Conservation (phyloP, 2,888 invertebrate species). For the Amiota minor region DNA sequence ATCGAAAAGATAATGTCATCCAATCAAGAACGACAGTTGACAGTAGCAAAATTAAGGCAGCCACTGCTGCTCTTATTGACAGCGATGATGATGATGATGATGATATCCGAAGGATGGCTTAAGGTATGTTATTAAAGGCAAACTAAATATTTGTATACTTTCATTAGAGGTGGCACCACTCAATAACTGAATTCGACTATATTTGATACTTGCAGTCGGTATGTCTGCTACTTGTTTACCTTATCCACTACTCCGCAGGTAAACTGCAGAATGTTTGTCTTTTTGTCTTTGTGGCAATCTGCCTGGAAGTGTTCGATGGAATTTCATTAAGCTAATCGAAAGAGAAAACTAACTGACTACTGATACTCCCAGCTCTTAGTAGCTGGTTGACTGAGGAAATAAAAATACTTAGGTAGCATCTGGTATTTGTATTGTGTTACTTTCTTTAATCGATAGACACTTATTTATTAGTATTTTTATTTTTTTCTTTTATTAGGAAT, state of each 20-base stretch:
- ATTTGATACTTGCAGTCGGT: too few relatives aligned
- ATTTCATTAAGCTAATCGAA: slow-evolving; percentile 58
- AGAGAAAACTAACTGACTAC: neutral
- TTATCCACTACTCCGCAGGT: neutral
- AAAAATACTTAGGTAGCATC: neutral
- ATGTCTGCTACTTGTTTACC: neutral
- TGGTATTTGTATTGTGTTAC: slow-evolving; percentile 1
- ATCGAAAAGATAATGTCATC: neutral
- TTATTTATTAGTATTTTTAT: neutral
- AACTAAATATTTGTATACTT: slow-evolving; percentile 58
- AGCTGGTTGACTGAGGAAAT: neutral
- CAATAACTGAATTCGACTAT: slow-evolving; percentile 31
- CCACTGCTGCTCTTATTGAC: neutral
- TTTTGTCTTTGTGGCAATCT: neutral
- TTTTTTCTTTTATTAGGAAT: too few relatives aligned
- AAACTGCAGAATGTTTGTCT: neutral
- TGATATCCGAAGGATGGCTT: slow-evolving; percentile 2
- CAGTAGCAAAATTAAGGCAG: slow-evolving; percentile 15
- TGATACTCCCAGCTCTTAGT: neutral
- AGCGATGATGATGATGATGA: slow-evolving; percentile 11
- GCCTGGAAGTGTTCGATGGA: slow-evolving; percentile 34
- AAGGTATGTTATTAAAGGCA: slow-evolving; percentile 24
- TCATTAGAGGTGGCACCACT: slow-evolving; percentile 51
- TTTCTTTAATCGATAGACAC: neutral
- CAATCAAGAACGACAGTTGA: slow-evolving; percentile 1